phyloP scores from a whole-genome alignment of 2,113 vertebrate genomes.

The Elanoides forficatus region DNA sequence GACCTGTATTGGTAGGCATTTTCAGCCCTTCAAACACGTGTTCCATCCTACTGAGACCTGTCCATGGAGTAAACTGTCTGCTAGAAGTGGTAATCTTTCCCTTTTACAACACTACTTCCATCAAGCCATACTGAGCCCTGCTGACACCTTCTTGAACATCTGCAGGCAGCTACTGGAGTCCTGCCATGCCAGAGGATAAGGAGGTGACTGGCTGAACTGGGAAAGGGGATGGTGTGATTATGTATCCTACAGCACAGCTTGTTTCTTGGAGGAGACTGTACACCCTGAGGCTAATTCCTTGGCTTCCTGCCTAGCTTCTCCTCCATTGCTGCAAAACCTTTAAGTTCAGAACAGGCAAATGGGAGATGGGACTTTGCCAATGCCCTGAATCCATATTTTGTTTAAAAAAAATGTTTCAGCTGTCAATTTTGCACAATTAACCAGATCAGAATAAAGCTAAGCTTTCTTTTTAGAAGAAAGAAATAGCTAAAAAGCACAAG shows the following conservation, averaged over 20 bases:
- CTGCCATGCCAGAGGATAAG: slow-evolving; percentile 19
- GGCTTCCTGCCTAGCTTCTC: slow-evolving; percentile 20
- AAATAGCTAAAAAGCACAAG: not conserved
- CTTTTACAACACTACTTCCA: slow-evolving; percentile 18
- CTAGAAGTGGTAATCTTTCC: not conserved
- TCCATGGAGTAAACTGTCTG: not conserved
- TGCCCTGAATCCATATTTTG: not conserved
- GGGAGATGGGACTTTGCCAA: not conserved
- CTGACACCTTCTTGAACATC: slow-evolving; percentile 46
- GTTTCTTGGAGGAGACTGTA: slow-evolving; percentile 21
- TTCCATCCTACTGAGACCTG: not conserved
- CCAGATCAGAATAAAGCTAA: not conserved
- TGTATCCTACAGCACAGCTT: not conserved
- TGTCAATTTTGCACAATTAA: slow-evolving; percentile 16
- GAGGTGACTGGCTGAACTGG: not conserved
- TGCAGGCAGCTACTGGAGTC: slow-evolving; percentile 4
- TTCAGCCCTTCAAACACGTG: not conserved
- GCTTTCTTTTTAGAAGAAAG: not conserved
- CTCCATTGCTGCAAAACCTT: not conserved
- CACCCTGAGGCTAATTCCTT: slow-evolving; percentile 36
- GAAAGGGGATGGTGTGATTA: not conserved
- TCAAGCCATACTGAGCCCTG: not conserved
- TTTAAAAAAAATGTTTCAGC: not conserved
- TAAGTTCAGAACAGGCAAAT: not conserved
- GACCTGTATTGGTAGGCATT: not conserved